Evolutionary conservation across 1,140 invertebrate species (phyloP).

Genomic region (Andrena cerasifolii): DNA sequence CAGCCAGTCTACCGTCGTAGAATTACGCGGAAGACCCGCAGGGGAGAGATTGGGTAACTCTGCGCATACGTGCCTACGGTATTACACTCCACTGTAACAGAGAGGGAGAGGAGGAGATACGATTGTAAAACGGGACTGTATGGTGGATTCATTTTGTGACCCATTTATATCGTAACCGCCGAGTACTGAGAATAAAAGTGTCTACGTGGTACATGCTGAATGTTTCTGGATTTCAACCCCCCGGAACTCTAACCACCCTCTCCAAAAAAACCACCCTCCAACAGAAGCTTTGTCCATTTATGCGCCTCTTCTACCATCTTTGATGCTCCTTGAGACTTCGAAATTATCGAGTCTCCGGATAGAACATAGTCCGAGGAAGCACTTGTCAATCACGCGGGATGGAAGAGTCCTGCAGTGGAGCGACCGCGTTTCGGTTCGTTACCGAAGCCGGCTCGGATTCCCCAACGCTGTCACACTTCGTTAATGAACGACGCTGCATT

Average conservation of each 20-base stretch:
- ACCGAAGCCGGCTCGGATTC: no score
- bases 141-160: conserved; percentile 60
- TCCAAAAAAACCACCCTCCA: not conserved
- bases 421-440: not conserved
- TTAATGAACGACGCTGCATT: not conserved
- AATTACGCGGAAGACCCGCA: conserved; percentile 15
- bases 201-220: conserved; percentile 57
- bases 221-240: not conserved
- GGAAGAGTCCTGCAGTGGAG: no score
- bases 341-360: no score
- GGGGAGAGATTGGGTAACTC: conserved; percentile 31
- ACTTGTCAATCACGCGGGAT: no score
- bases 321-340: no score
- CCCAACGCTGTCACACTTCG: no score
- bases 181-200: conserved; percentile 67
- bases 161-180: conserved; percentile 67
- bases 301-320: not conserved
- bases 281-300: conserved; percentile 7
- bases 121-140: conserved; percentile 50
- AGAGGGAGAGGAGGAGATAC: conserved; percentile 26
- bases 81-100: conserved; percentile 39
- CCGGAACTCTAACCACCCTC: not conserved
- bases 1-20: conserved; percentile 16
- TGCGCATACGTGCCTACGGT: conserved; percentile 31
- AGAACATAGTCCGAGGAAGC: no score